phyloP scores from a whole-genome alignment of 2,113 vertebrate species.

The Ranitomeya imitator region DNA sequence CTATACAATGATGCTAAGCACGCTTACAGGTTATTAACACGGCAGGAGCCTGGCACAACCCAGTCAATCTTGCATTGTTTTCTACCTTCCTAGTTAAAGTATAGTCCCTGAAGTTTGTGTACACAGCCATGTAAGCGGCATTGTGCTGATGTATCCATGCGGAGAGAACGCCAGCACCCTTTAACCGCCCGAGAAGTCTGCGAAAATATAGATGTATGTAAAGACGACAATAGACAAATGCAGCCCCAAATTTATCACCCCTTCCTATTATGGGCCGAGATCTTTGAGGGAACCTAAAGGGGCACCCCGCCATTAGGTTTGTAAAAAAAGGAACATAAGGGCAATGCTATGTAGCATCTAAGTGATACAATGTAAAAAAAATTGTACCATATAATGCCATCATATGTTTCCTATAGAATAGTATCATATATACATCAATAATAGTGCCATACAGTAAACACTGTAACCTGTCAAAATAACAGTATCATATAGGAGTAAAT shows the following conservation, averaged over 20 bases:
- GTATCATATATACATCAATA: too few species aligned
- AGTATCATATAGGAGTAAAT: too few species aligned
- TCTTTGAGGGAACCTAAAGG: neutral
- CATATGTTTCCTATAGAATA: too few species aligned
- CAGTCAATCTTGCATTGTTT: conserved; percentile 1
- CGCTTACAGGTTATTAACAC: conserved; percentile 40
- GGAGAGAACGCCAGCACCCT: conserved; percentile 15
- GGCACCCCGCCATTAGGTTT: neutral
- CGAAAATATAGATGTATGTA: neutral
- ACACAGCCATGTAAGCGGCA: conserved; percentile 18
- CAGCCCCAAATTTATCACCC: neutral
- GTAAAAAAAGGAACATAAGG: too few species aligned
- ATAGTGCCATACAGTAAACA: too few species aligned
- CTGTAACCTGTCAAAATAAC: too few species aligned
- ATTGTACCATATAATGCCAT: too few species aligned
- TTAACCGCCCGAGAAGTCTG: neutral
- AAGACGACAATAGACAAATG: neutral
- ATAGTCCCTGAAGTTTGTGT: neutral
- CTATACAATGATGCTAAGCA: conserved; percentile 23
- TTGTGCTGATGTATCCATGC: conserved; percentile 44
- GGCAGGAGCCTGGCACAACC: conserved; percentile 25
- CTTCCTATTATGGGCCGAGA: too few species aligned
- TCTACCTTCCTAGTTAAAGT: neutral
- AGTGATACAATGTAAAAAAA: too few species aligned
- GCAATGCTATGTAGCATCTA: too few species aligned